phyloP scores from a whole-genome alignment of 2,113 vertebrate species.

The Proterorhinus semilunaris region DNA sequence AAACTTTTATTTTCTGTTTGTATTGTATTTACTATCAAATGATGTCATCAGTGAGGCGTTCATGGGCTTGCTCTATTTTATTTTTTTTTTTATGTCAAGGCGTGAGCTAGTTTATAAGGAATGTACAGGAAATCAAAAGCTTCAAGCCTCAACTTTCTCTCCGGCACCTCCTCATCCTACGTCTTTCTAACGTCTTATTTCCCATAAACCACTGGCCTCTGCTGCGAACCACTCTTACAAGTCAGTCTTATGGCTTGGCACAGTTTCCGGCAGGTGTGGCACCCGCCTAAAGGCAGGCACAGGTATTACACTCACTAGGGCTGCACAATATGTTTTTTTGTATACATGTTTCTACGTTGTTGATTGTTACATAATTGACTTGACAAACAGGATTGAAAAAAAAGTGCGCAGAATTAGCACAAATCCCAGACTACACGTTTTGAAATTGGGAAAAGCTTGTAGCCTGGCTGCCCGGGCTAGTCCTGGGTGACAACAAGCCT shows the following conservation, averaged over 20 bases:
- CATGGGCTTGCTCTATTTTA: constrained; percentile 46
- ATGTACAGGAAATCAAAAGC: constrained; percentile 65
- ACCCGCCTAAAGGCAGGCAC: constrained; percentile 23
- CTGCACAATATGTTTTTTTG: background rate
- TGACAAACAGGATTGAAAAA: too few relatives aligned
- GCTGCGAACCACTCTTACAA: constrained; percentile 36
- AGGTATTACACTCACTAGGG: constrained; percentile 1
- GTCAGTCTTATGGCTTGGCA: constrained; percentile 18
- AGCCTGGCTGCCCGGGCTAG: too few relatives aligned
- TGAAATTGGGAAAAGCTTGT: too few relatives aligned
- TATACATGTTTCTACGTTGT: too few relatives aligned
- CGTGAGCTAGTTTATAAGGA: constrained; percentile 64
- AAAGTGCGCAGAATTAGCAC: too few relatives aligned
- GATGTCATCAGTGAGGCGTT: constrained; percentile 44
- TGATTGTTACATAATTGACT: too few relatives aligned
- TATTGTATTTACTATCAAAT: constrained; percentile 43
- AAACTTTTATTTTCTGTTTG: constrained; percentile 32
- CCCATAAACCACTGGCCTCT: constrained; percentile 18
- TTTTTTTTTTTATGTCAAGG: constrained; percentile 60
- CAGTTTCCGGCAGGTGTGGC: constrained; percentile 12
- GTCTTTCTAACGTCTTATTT: constrained; percentile 35
- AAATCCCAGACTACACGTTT: too few relatives aligned
- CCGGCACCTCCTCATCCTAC: constrained; percentile 36
- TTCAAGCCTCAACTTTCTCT: background rate
- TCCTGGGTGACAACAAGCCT: too few relatives aligned